Evolutionary conservation across 2,113 vertebrate species (phyloP), one percentile per base, ranked within the genome.

Genomic region (Dipodomys merriami): DNA sequence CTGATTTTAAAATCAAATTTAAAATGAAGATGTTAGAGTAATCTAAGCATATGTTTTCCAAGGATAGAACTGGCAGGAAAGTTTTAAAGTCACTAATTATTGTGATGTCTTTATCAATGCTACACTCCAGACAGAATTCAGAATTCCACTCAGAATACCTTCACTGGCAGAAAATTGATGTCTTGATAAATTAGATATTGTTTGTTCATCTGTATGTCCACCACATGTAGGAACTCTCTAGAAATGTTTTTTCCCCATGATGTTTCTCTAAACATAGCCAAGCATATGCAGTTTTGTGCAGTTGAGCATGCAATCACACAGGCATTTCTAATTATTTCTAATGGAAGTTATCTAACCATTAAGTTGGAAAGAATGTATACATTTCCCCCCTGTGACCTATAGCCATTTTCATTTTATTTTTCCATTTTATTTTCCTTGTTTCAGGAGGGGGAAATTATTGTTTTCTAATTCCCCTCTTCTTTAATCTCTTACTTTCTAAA

Each of bases 261-360:
- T 89, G 33, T 60, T 93, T 91, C 19, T 83, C 16, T 35, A 95
- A 53, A 49, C 33, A 29, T 72, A 69, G 73, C 39, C 74, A 60
- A 67, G 87, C 11, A 71, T 23, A 46, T 7, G 13, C 72, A 88
- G 15, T 89, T 91, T 82, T 5, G 53, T 7, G 78, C 29, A 64
- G 20, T 22, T 60, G 0, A 25, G 20, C 19, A 67, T 86, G 74
- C 71, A 68, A 83, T 20, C 19, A 60, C 18, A 44, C 3, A 74
- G 8, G 23, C 69, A 73, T 78, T 86, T 97, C 60, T 91, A 91
- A 95, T 62, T 71, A 86, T 73, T 69, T 78, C 92, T 96, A 83
- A 95, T 94, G 39, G 1, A 93, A 80, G 7, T 1, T 29, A 86
- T 19, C 11, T 33, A 79, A 33, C 64, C 71, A 71, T 62, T 80